Evolutionary conservation across 1,140 invertebrate species (phyloP), one percentile per base, ranked within the genome.

Genomic region (Trichonephila inaurata): DNA sequence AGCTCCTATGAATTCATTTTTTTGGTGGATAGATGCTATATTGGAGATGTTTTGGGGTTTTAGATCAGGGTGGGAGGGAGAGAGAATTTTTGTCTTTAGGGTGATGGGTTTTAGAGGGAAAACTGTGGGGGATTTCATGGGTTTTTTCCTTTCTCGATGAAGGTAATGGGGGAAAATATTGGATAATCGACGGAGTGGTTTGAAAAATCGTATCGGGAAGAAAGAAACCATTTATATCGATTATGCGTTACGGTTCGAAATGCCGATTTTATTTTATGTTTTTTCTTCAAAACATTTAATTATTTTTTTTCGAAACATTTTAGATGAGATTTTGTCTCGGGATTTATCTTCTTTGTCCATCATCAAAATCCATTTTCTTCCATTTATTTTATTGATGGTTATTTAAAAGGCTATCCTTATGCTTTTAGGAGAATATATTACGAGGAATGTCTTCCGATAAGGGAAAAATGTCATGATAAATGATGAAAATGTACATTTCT

Each of bases 1-100:
- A 91, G 89, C 89, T 24, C 61, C 1, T 89, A n/a, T 40, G 60
- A 89, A 89, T 89, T 72, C 60, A 18, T 77, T 40, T 21, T n/a
- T 44, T 24, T 4, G 28, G 10, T 77, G 72, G 4, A 77, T 77
- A 40, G 28, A 77, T 33, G 72, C 28, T 33, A 33, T 28, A 77
- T 77, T 16, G 14, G 72, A 40, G 62, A 19, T 77, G 72, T 77
- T 77, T 77, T 77, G 16, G 33, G 33, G 28, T 18, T 33, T 16
- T 5, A 28, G 72, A 28, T 10, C 28, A 33, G 66, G 8, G 28
- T 33, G 33, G 28, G 72, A 33, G 18, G 18, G 24, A 12, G 14
- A 24, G 69, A 33, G 4, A 28, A 77, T 77, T 77, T 16, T 40
- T 77, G 72, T 77, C 28, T 33, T 77, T 77, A 77, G 33, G 16